Evolutionary conservation across 2,888 invertebrate genomes (phyloP), one percentile per base, ranked within the genome.

Genomic region (Eupsilia transversa): DNA sequence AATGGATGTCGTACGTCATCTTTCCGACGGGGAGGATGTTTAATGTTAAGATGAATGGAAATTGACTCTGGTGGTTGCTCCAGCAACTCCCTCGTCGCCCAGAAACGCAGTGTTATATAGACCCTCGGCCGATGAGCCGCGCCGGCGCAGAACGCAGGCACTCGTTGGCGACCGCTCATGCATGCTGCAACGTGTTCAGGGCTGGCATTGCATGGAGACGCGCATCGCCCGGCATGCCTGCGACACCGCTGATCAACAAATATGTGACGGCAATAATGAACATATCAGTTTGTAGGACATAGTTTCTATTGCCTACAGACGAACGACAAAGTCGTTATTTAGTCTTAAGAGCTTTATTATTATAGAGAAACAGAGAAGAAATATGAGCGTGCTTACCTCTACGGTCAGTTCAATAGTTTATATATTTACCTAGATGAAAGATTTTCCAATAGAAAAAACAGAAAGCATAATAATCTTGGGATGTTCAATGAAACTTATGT

Each of bases 1-100:
- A 92, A 93, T 96, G 92, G 89, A 94, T 96, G 96, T 96, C 96
- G 96, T 96, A 95, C 94, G 94, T 95, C 95, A 95, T 96, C 95
- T 95, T 94, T 93, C 88, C 88, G 92, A 93, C 92, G 93, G 91
- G n/a, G 91, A 92, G 92, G 95, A 95, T 95, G 94, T 94, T 95
- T 95, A 93, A 92, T 89, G 88, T 94, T 95, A 95, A 96, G 93
- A 94, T 93, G 91, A 93, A 92, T 46, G 95, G 96, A 96, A 96
- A 90, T 95, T 96, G 96, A 96, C 95, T 94, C 95, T 96, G 96
- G 95, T 95, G 92, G 95, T 94, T 92, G 92, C 91, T 77, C 72
- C 74, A 74, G 91, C 91, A 92, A 91, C 94, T 91, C 95, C 94
- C 92, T 90, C 84, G 92, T 95, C 93, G 96, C 95, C 94, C 91